These are phyloP conservation scores for Stichopus chloronotus DNA, from an alignment of 35 echinoderm and acorn worm species.

Conservation along the genomic window DNA sequence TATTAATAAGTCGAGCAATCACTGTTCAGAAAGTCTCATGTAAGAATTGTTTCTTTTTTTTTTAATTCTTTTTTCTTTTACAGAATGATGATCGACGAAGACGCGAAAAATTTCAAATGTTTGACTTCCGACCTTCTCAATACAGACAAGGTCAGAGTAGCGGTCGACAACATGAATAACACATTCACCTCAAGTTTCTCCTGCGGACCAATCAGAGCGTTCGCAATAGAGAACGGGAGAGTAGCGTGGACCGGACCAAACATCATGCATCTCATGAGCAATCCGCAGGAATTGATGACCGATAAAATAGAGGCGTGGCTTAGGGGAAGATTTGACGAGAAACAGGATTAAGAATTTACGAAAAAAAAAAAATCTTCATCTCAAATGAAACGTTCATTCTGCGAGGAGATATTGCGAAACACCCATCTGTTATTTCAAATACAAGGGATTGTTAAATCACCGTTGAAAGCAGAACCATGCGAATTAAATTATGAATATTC, in stretches of 20 bases:
- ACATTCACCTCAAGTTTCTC: conserved; percentile 34
- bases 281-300: conserved; percentile 47
- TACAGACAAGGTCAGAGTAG: conserved; percentile 56
- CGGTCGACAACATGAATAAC: conserved; percentile 61
- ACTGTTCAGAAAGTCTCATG: neutral
- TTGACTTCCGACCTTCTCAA: conserved; percentile 54
- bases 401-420: too few species aligned
- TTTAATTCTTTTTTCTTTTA: neutral
- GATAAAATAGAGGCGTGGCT: conserved; percentile 61
- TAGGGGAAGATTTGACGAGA: conserved; percentile 25
- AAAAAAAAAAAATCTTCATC: too few species aligned
- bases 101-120: conserved; percentile 51
- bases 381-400: too few species aligned
- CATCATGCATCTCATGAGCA: conserved; percentile 56
- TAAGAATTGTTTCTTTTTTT: neutral
- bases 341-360: neutral
- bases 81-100: conserved; percentile 46
- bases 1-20: too few species aligned
- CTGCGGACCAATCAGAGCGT: conserved; percentile 31
- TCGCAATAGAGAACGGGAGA: conserved; percentile 29
- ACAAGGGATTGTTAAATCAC: too few species aligned
- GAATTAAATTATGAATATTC: too few species aligned
- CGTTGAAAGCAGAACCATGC: too few species aligned
- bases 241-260: conserved; percentile 45
- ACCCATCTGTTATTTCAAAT: too few species aligned